Conservation (phyloP, 2,797 vertebrate species). For the Fringilla coelebs region DNA sequence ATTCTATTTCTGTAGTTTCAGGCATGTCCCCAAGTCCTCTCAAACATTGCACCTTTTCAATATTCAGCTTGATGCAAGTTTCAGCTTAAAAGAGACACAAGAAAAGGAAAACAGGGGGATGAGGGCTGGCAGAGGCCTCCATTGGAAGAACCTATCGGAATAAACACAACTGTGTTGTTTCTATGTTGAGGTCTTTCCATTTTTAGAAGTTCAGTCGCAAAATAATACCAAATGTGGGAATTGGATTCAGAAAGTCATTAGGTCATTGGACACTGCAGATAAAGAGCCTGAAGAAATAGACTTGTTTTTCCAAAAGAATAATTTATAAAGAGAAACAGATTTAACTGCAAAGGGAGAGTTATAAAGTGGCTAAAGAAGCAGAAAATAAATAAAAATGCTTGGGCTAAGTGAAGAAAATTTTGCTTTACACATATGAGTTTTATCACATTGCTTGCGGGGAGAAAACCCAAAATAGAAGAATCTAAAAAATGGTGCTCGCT, state of each 20-base stretch:
- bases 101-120: neutral
- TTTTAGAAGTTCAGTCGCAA: constrained; percentile 23
- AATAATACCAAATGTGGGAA: neutral
- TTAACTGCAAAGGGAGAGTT: constrained; percentile 27
- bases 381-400: neutral
- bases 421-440: neutral
- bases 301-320: constrained; percentile 40
- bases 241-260: neutral
- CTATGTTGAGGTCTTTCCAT: neutral
- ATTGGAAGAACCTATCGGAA: neutral
- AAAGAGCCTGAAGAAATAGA: constrained; percentile 35
- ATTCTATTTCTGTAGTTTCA: constrained; percentile 1
- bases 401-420: neutral
- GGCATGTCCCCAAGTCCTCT: neutral
- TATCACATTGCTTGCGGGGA: neutral
- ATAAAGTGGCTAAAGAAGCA: neutral
- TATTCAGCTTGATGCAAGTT: neutral
- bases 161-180: neutral
- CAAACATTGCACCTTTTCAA: neutral
- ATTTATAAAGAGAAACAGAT: constrained; percentile 38
- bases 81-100: neutral
- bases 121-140: neutral
- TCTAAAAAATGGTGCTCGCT: neutral
- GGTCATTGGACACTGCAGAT: constrained; percentile 6
- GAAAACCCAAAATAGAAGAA: constrained; percentile 15